A percentile compares a stretch with the other conserved stretches of the same genome.
Evolutionary conservation across 2,797 vertebrate genomes (phyloP).

Genomic region (Sus cebifrons): DNA sequence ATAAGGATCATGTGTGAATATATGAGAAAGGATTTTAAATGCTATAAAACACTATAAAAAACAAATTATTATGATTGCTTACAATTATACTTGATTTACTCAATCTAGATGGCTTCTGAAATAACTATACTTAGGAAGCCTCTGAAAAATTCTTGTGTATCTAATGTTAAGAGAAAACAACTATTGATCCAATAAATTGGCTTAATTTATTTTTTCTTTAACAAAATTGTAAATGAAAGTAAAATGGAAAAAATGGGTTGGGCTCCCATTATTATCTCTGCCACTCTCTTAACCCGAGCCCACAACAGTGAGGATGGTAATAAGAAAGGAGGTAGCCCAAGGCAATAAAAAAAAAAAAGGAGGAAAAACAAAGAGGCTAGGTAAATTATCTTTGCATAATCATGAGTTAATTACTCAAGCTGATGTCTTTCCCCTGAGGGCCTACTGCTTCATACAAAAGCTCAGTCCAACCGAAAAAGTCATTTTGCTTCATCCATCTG

Average conservation of each 20-base stretch:
- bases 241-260: constrained; percentile 19
- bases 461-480: constrained; percentile 29
- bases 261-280: background rate
- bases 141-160: constrained; percentile 10
- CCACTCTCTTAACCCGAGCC: background rate
- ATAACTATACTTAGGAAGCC: background rate
- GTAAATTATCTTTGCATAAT: constrained; percentile 81
- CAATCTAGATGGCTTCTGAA: constrained; percentile 8
- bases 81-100: constrained; percentile 20
- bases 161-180: constrained; percentile 54
- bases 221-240: constrained; percentile 59
- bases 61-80: constrained; percentile 57
- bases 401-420: constrained; percentile 80
- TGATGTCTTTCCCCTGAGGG: constrained; percentile 64
- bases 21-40: constrained; percentile 18
- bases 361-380: constrained; percentile 72
- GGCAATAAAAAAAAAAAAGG: constrained; percentile 58
- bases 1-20: background rate
- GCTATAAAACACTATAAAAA: background rate
- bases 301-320: background rate
- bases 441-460: constrained; percentile 62
- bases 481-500: constrained; percentile 19
- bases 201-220: constrained; percentile 58
- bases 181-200: constrained; percentile 40
- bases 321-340: constrained; percentile 73